Conservation (phyloP, 2,888 invertebrate species). For the Lumbricus terrestris region DNA sequence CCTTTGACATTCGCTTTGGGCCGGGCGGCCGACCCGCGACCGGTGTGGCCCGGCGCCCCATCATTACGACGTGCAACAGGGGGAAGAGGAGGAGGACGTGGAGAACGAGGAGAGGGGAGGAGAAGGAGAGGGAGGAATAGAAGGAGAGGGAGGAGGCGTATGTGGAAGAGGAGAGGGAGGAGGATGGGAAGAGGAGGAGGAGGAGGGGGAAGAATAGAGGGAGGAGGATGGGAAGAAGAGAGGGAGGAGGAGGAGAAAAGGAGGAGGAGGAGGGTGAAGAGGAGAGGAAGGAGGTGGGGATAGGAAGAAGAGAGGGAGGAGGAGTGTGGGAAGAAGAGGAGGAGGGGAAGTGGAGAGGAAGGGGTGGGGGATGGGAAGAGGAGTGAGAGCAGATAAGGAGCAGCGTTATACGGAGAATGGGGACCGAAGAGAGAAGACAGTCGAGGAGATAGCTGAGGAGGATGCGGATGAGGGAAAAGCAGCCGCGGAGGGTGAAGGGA, state of each 20-base stretch:
- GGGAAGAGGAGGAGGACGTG: neutral
- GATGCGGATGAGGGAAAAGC: neutral
- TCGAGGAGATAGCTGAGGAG: neutral
- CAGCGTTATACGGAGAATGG: neutral
- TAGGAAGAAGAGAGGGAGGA: neutral
- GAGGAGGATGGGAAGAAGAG: neutral
- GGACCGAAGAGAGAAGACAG: neutral
- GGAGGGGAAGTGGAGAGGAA: neutral
- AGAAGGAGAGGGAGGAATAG: neutral
- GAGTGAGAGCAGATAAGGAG: neutral
- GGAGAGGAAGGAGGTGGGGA: too few relatives aligned
- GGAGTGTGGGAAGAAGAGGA: neutral
- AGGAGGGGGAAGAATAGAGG: neutral
- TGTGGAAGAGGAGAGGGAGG: neutral
- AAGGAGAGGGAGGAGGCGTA: neutral
- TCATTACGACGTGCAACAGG: neutral
- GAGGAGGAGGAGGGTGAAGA: neutral
- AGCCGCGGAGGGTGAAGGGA: neutral
- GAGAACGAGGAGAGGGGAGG: neutral
- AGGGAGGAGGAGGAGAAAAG: neutral
- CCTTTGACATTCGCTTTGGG: neutral
- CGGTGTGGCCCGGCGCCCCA: neutral
- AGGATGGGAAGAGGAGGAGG: neutral
- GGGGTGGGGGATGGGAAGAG: neutral
- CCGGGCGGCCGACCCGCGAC: neutral